Base-by-base conservation (phyloP, 2,888 invertebrate species). In the Apocheima hispidaria region DNA sequence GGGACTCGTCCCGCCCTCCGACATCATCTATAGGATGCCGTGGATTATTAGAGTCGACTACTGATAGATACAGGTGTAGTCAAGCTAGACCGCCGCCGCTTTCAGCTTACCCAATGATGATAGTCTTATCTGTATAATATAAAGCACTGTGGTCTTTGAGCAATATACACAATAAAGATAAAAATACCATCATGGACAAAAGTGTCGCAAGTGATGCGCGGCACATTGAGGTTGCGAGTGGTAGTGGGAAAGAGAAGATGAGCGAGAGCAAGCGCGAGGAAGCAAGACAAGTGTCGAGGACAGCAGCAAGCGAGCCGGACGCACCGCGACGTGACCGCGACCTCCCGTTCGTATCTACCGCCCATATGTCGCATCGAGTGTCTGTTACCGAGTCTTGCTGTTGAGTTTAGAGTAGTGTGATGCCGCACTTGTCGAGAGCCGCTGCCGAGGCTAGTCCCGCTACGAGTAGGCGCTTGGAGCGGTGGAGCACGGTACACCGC, bases 351-450 rank as follows among this genome's bases (percentile, higher is more conserved):
- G 90, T 91, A n/a, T n/a, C n/a, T n/a, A 87, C 86, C 81, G 86
- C 81, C 52, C 83, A 84, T 88, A 82, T 90, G 79, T 89, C 85
- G 86, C 85, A 86, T 89, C 90, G 84, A 89, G 86, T 90, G 86
- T 87, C 86, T 90, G 84, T 87, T 84, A 82, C 81, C 81, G 79
- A 88, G 79, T 87, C 84, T 91, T 90, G 89, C 86, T 91, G 88
- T 91, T 90, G 80, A 88, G 75, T 86, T 86, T 92, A 90, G 92
- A 79, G 87, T 92, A 92, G 91, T 92, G 90, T 90, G 79, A 87
- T 91, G 91, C 86, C 84, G 88, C 90, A 91, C 90, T 81, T 60
- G 78, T 81, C 77, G 81, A 81, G 74, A 75, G 83, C 79, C 83
- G 84, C 85, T 84, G 84, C 84, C 82, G 82, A 79, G 83, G 79